Evolutionary conservation across 2,113 vertebrate species (phyloP), one percentile per base, ranked within the genome.

Genomic region (Cheirogaleus medius): DNA sequence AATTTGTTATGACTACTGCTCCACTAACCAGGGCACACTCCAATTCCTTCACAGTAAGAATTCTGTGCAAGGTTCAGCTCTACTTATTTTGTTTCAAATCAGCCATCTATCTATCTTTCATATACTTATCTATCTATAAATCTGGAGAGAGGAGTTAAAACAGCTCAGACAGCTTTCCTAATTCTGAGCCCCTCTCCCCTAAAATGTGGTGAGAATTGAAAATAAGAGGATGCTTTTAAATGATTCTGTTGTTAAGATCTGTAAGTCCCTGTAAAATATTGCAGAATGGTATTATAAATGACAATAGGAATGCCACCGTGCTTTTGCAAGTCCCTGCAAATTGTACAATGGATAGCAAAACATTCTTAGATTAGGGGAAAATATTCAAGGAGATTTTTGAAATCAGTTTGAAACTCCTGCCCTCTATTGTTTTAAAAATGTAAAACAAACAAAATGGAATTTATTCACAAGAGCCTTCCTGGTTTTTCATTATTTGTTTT

Each of bases 391-490:
- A 96, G 77, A n/a, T 39, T 73, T 87, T 69, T 63, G 84, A 81
- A 93, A 98, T 97, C 97, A 73, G 96, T 74, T 95, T 82, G 97
- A 95, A 96, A 96, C 96, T 94, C 82, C 96, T 98, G 97, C 97
- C 98, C 97, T 98, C 97, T 97, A 91, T 97, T 96, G 96, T 96
- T 97, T 96, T 95, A 94, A 98, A 98, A 74, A 94, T 94, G 95
- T 96, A 96, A 97, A 96, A 88, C 97, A 68, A 94, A 80, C 86
- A 90, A 49, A 47, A 32, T 6, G 17, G 34, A 63, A 71, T 47
- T 47, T 42, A 60, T 68, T 71, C 66, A 17, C 4, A 1, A 42
- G n/a, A 25, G 6, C 44, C 87, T 64, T 37, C 5, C 0, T 1
- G 14, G 21, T 6, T 42, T 87, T 71, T 21, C 29, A 0, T 8